Base-by-base conservation (phyloP, 2,113 vertebrate species). In the Solenodon paradoxus region DNA sequence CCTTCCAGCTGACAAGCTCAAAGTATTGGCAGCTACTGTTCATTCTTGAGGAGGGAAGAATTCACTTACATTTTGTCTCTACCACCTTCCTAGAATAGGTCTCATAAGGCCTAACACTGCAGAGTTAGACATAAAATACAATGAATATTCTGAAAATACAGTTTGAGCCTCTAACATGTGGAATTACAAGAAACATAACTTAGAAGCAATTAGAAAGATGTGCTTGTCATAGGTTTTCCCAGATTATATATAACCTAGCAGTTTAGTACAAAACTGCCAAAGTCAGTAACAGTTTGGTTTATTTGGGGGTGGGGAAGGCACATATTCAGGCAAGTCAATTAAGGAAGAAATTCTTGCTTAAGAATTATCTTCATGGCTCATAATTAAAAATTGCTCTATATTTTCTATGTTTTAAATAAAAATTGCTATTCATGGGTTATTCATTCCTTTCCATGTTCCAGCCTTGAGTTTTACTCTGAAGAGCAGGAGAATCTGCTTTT, bases 321-420 rank as follows among this genome's bases (percentile, higher is more conserved):
- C 35, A 80, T 45, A 95, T 86, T 84, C 88, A 95, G 74, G 84
- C 68, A 94, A 96, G 81, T 95, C 88, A 97, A 92, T 92, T 97
- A 96, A 92, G 71, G 59, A 90, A 96, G 66, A 96, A 96, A 97
- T 95, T 96, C 88, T 95, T 97, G 90, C 49, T 88, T 93, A 72
- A 85, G 80, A 97, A 92, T 96, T 96, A 94, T 97, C 92, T 95
- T 96, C 95, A 95, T 75, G 77, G 57, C 75, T 95, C 4, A 1
- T 78, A 87, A 88, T 88, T 97, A 30, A 78, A 88, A 90, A 88
- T 51, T 63, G 38, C 68, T 95, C 61, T 91, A 49, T 92, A 96
- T 45, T 93, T 24, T 80, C 63, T 94, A 96, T 91, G 96, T 97
- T 61, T 96, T 81, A 90, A 97, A 84, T 89, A 95, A 91, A 97